Conservation (phyloP, 1,140 invertebrate species). For the Trinorchestia longiramus region DNA sequence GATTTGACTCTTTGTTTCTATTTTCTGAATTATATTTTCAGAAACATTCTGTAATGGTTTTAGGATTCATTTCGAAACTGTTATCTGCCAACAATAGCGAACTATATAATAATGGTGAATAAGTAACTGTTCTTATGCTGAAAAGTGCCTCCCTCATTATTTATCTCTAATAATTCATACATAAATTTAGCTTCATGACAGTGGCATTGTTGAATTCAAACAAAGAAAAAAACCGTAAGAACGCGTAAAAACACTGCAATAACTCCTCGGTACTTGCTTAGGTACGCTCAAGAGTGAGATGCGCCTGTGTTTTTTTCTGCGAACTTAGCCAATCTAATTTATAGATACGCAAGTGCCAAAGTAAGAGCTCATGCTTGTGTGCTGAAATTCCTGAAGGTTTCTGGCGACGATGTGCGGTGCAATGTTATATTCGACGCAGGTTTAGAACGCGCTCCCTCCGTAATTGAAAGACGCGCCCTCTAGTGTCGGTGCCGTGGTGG, state of each 20-base stretch:
- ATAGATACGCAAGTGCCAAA: neutral
- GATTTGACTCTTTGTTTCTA: no score
- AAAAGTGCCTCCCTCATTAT: no score
- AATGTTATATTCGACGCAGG: constrained; percentile 35
- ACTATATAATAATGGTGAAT: no score
- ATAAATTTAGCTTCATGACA: no score
- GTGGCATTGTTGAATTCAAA: neutral
- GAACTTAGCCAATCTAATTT: neutral
- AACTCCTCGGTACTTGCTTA: neutral
- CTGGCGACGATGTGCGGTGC: neutral
- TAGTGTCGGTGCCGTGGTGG: constrained; percentile 21
- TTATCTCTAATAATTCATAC: no score
- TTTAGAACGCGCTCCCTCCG: neutral
- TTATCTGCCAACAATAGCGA: no score
- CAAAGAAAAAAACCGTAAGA: neutral
- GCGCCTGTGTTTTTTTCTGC: neutral
- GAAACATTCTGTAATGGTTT: no score
- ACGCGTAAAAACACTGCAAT: neutral
- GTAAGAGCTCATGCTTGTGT: neutral
- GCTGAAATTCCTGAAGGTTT: neutral
- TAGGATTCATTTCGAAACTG: no score
- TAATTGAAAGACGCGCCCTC: neutral
- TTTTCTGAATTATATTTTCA: no score
- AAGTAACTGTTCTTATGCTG: no score
- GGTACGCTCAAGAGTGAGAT: neutral